phyloP scores from a whole-genome alignment of 1,140 invertebrate genomes.

The Sminthurinus signatus region DNA sequence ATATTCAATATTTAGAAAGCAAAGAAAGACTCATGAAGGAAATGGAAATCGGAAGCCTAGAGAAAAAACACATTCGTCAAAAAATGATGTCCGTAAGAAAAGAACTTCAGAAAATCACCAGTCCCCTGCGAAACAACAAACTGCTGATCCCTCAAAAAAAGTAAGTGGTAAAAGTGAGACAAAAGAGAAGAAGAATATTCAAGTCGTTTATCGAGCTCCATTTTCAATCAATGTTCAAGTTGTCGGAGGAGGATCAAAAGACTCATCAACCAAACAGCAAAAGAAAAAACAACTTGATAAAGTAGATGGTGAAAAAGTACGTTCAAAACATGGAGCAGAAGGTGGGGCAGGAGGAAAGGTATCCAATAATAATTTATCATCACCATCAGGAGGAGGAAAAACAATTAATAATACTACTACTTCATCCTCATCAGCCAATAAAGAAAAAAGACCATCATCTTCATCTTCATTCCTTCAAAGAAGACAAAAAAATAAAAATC shows the following conservation, averaged over 20 bases:
- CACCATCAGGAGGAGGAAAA: no score
- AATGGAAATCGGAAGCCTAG: no score
- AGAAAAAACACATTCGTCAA: neutral
- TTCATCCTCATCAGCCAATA: neutral
- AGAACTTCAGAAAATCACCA: neutral
- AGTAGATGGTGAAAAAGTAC: no score
- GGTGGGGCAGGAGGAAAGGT: no score
- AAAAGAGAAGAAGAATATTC: constrained; percentile 25
- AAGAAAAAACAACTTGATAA: no score
- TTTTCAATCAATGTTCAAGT: constrained; percentile 36
- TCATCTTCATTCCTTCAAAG: constrained; percentile 23
- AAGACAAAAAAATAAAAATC: constrained; percentile 17
- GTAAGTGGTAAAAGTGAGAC: neutral
- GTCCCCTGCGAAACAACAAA: neutral
- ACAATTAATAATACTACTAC: no score
- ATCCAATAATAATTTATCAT: no score
- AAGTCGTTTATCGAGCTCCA: constrained; percentile 34
- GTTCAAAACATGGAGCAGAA: no score
- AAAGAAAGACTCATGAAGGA: neutral
- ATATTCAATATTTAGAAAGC: neutral
- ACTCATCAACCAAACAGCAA: no score
- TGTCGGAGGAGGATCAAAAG: no score
- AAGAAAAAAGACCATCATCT: neutral
- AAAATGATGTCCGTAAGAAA: neutral
- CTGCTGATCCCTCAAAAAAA: neutral